Evolutionary conservation across 2,888 invertebrate genomes (phyloP).

Genomic region (Oxytorus armatus): DNA sequence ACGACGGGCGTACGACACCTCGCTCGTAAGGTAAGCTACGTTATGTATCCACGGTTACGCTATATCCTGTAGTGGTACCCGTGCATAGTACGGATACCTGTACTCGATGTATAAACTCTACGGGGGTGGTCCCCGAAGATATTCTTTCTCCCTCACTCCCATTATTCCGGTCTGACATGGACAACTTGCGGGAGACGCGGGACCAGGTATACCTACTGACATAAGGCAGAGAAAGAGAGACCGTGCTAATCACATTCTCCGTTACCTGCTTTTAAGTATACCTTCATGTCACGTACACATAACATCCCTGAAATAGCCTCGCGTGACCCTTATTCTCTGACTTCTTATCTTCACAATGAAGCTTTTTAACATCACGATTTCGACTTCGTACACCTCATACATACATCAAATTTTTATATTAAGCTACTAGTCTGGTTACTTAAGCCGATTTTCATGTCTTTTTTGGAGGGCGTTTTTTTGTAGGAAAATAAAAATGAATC

Average conservation of each 20-base stretch:
- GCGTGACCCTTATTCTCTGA: constrained; percentile 52
- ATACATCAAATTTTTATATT: no score
- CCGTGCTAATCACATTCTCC: constrained; percentile 75
- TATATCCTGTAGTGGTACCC: constrained; percentile 37
- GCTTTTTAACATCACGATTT: constrained; percentile 16
- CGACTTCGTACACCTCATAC: no score
- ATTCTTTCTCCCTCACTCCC: constrained; percentile 51
- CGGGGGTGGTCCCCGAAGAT: constrained; percentile 77
- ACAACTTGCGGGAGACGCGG: constrained; percentile 35
- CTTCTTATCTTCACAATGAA: constrained; percentile 10
- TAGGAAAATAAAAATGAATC: no score
- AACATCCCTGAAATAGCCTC: constrained; percentile 10
- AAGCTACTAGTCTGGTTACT: no score
- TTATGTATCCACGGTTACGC: constrained; percentile 75
- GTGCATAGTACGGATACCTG: constrained; percentile 52
- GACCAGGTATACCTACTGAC: neutral
- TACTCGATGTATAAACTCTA: constrained; percentile 66
- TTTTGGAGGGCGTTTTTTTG: no score
- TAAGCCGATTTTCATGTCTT: no score
- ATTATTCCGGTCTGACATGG: constrained; percentile 47
- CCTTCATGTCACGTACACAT: constrained; percentile 56
- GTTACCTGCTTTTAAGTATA: constrained; percentile 69
- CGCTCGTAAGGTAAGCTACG: constrained; percentile 75
- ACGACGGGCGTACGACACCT: constrained; percentile 74
- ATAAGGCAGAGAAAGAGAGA: constrained; percentile 24